phyloP scores from a whole-genome alignment of 2,888 invertebrate genomes.

The Beris morrisii region DNA sequence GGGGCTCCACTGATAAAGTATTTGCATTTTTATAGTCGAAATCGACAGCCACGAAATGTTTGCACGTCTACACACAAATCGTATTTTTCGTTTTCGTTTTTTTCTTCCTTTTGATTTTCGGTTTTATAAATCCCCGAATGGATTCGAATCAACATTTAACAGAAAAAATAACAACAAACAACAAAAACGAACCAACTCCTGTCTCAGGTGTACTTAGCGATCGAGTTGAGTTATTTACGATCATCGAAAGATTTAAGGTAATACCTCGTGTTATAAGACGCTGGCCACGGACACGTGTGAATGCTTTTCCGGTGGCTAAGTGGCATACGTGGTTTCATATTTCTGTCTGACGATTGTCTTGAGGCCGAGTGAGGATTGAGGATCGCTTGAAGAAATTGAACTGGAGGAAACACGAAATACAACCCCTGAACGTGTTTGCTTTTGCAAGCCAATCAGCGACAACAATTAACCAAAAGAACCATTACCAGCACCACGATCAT shows the following conservation, averaged over 20 bases:
- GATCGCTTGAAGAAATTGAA: too few relatives aligned
- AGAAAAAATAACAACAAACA: neutral
- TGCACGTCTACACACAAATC: conserved; percentile 27
- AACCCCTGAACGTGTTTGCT: too few relatives aligned
- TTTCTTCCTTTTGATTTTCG: neutral
- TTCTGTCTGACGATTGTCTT: too few relatives aligned
- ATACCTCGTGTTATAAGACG: too few relatives aligned
- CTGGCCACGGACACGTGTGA: too few relatives aligned
- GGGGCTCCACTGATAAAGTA: conserved; percentile 26
- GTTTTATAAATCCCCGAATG: conserved; percentile 9
- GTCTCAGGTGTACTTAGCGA: conserved; percentile 13
- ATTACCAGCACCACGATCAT: too few relatives aligned
- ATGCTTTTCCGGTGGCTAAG: too few relatives aligned
- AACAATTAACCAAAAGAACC: too few relatives aligned
- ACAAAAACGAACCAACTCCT: neutral
- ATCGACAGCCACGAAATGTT: conserved; percentile 30
- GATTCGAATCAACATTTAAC: neutral
- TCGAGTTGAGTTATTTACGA: conserved; percentile 21
- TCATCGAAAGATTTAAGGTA: neutral
- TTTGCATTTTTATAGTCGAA: conserved; percentile 30
- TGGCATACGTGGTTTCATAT: too few relatives aligned
- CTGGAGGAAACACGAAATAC: too few relatives aligned
- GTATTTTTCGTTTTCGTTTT: neutral
- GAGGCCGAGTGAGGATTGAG: too few relatives aligned
- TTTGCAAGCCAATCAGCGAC: too few relatives aligned